Evolutionary conservation across 2,888 invertebrate species (phyloP), one percentile per base, ranked within the genome.

Genomic region (Lysandra coridon): DNA sequence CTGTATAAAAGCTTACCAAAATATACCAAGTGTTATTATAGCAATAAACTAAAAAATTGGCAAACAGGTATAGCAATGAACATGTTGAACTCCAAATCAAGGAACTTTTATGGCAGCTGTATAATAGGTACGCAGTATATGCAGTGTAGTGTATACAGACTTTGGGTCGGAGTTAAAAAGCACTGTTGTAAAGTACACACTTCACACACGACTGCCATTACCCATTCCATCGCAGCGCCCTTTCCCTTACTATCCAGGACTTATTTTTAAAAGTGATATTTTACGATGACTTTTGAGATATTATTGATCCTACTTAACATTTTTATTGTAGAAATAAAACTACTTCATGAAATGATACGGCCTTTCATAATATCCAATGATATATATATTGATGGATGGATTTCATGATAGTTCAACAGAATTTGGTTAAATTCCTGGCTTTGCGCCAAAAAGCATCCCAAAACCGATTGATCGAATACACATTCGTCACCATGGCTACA

Each of bases 401-500:
- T 30, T 3, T 14, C 23, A 23, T 23, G 23, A 49, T 0, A 12
- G 23, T 12, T 30, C 1, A 53, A 76, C 14, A 10, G 10, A 49
- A 57, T 57, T 53, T 76, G 69, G 77, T 62, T 57, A 73, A 73
- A 79, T 78, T 79, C 82, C n/a, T 75, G 80, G 82, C 82, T 84
- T 83, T 81, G 80, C 75, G 82, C 79, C 79, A 81, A 80, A 79
- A 69, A 64, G 49, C 79, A 78, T 64, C 78, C 62, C 69, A 44
- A 80, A 81, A 82, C 81, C 83, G 83, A 69, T 69, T 69, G 88
- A 88, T 91, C 85, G 92, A 91, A 88, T 89, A 90, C 85, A 88
- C 88, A 84, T 79, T 81, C 82, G 88, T 91, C 85, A 84, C 88
- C 87, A 91, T 91, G 88, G 91, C 87, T 89, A 92, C 92, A 88